Conservation (phyloP, 2,888 invertebrate species). For the Cyrtodaria siliqua region DNA sequence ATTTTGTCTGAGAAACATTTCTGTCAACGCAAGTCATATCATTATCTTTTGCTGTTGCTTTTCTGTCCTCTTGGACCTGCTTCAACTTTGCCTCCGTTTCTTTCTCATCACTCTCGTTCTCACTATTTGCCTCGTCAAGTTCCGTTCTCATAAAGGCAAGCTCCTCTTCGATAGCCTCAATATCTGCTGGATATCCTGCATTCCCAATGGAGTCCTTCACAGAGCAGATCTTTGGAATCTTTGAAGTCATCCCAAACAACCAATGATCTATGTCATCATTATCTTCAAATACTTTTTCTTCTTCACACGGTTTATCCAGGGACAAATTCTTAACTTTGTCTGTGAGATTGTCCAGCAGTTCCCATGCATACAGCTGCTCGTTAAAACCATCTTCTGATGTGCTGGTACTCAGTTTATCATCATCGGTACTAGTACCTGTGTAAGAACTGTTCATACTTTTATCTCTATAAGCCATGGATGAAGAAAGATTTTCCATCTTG, state of each 20-base stretch:
- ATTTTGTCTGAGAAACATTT: background rate
- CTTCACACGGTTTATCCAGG: background rate
- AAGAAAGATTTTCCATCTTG: too few species aligned
- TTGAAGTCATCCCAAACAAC: background rate
- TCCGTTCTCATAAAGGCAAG: background rate
- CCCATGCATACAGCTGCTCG: constrained; percentile 31
- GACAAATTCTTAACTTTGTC: background rate
- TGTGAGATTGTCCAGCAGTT: constrained; percentile 10
- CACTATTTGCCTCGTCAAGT: background rate
- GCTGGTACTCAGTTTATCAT: constrained; percentile 6
- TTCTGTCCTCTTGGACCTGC: too few species aligned
- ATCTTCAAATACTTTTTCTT: background rate
- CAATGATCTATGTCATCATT: background rate
- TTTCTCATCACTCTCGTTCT: too few species aligned
- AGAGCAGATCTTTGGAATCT: background rate
- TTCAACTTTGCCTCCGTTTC: background rate
- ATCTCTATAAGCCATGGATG: too few species aligned
- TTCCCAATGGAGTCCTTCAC: background rate
- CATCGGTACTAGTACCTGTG: constrained; percentile 8
- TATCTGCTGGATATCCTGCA: background rate
- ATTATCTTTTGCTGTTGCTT: too few species aligned
- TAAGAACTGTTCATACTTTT: constrained; percentile 2
- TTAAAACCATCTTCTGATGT: constrained; percentile 22
- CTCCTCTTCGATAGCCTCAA: background rate
- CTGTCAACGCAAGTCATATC: too few species aligned